Base-by-base conservation (phyloP, 92 coral and sea anemone genomes). In the Umimayanthus kanabou region DNA sequence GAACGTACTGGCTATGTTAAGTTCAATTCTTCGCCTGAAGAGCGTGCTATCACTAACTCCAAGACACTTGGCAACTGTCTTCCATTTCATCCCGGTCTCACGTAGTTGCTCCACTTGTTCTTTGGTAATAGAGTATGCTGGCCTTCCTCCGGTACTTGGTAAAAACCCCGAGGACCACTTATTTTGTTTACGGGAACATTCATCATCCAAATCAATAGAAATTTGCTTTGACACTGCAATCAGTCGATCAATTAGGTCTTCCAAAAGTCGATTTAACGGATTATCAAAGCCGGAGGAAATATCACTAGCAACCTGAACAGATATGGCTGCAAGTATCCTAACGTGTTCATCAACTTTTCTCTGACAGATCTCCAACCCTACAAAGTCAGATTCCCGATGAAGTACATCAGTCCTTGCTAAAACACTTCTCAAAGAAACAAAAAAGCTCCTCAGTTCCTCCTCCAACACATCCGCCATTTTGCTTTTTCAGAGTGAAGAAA, bases 201-300 rank as follows among this genome's bases (percentile, higher is more conserved):
- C 67, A 26, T 43, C 47, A 22, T 79, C 82, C 82, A 79, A 79
- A 23, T 79, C 80, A 40, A 77, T 9, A 2, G 80, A 77, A 77
- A 77, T 77, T 77, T 77, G 80, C 80, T 42, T 76, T 76, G 43
- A 73, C 43, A 77, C 64, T 43, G 80, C 80, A 77, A 77, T 16
- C 80, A 77, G 80, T 77, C 43, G 83, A 79, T 79, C 83, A 79
- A 53, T 79, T 14, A 79, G 40, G 16, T 67, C 49, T 78, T 67
- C 66, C 42, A 43, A 23, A 45, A 65, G 45, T 65, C 28, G 37
- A 33, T 33, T 33, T 33, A 33, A 33, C 20, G 1, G 6, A 39
- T 45, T 42, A 77, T 77, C 81, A 45, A 77, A 77, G 33, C 20
- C 79, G 45, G 76, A 5, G 76, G 76, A 71, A 71, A 22, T 71